Evolutionary conservation across 2,113 vertebrate genomes (phyloP).

Genomic region (Peromyscus leucopus): DNA sequence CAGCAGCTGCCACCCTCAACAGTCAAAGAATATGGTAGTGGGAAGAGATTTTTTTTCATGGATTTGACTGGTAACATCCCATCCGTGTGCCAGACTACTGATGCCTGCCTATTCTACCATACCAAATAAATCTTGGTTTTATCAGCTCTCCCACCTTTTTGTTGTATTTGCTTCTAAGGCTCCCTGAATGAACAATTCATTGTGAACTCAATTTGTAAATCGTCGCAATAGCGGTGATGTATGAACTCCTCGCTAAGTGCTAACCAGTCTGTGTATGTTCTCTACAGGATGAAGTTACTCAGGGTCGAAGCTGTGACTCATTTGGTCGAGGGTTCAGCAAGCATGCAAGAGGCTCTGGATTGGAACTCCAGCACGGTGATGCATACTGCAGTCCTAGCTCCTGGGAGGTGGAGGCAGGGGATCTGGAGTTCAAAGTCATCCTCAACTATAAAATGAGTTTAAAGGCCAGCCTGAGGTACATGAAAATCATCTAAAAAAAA

Average conservation of each 20-base stretch:
- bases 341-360: too few relatives aligned
- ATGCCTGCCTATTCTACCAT: not conserved
- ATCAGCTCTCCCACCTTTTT: not conserved
- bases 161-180: not conserved
- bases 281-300: not conserved
- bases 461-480: not conserved
- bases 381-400: not conserved
- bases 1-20: not conserved
- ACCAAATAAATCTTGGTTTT: constrained; percentile 22
- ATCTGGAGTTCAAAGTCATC: not conserved
- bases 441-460: not conserved
- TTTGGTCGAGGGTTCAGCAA: not conserved
- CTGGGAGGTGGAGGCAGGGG: not conserved
- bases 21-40: not conserved
- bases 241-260: not conserved
- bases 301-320: not conserved
- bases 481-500: not conserved
- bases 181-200: not conserved
- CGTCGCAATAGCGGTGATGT: not conserved
- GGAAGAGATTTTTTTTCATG: not conserved
- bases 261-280: not conserved
- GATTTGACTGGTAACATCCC: not conserved
- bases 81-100: not conserved
- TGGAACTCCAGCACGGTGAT: not conserved
- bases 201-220: not conserved